These are phyloP conservation scores for Amphimallon solstitiale DNA, from an alignment of 2,888 invertebrate genomes.

Conservation along the genomic window DNA sequence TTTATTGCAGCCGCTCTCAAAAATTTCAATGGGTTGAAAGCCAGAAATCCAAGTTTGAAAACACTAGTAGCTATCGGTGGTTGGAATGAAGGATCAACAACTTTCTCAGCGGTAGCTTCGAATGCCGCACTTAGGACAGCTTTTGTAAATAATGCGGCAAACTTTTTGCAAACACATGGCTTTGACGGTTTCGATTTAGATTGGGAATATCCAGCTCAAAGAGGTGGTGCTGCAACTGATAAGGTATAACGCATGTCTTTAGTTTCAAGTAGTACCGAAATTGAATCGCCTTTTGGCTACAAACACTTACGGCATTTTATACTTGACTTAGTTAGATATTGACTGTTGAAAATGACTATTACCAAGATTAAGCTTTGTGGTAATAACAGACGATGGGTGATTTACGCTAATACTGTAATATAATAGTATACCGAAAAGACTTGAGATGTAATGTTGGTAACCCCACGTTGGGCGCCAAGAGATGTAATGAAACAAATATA, in stretches of 20 bases:
- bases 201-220: conserved; percentile 75
- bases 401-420: too few relatives aligned
- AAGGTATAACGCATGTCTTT: conserved; percentile 50
- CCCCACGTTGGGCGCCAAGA: too few relatives aligned
- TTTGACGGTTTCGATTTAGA: conserved; percentile 79
- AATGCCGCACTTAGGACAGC: conserved; percentile 61
- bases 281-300: too few relatives aligned
- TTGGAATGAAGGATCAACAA: conserved; percentile 68
- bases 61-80: conserved; percentile 73
- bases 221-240: conserved; percentile 60
- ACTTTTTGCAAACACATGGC: conserved; percentile 66
- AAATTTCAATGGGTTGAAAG: conserved; percentile 67
- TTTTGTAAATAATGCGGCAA: conserved; percentile 68
- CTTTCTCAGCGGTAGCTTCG: conserved; percentile 63
- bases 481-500: too few relatives aligned
- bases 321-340: too few relatives aligned
- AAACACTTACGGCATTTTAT: too few relatives aligned
- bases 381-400: too few relatives aligned
- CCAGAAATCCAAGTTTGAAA: conserved; percentile 65
- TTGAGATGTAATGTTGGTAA: too few relatives aligned
- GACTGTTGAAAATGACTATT: too few relatives aligned
- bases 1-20: conserved; percentile 63
- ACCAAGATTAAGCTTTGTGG: too few relatives aligned
- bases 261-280: too few relatives aligned
- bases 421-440: too few relatives aligned